Evolutionary conservation across 2,888 invertebrate genomes (phyloP).

Genomic region (Hirtodrosophila duncani): DNA sequence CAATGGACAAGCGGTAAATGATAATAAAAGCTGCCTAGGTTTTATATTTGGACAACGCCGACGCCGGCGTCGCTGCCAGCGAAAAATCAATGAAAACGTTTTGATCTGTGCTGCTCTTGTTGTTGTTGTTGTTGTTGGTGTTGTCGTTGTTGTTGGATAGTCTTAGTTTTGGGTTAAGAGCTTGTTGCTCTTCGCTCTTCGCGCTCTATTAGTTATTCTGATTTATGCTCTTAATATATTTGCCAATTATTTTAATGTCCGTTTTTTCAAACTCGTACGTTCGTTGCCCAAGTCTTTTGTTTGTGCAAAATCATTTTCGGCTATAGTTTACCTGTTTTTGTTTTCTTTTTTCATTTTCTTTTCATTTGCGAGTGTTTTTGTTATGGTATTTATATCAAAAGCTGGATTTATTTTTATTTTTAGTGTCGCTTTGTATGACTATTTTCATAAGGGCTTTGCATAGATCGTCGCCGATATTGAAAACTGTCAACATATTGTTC

Average conservation of each 20-base stretch:
- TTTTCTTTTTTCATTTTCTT: conserved; percentile 3
- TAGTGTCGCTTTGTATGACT: conserved; percentile 23
- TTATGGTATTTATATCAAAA: conserved; percentile 28
- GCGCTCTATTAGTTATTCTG: conserved; percentile 65
- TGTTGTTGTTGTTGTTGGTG: conserved; percentile 12
- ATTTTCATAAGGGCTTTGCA: conserved; percentile 6
- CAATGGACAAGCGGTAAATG: conserved; percentile 67
- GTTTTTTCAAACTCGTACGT: no score
- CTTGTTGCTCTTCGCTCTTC: conserved; percentile 47
- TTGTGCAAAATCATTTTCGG: conserved; percentile 37
- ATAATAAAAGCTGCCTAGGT: conserved; percentile 66
- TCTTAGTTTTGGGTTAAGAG: conserved; percentile 38
- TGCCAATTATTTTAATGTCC: conserved; percentile 69
- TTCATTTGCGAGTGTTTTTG: conserved; percentile 31
- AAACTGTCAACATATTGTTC: conserved; percentile 64
- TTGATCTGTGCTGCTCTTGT: conserved; percentile 38
- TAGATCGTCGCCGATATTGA: conserved; percentile 18
- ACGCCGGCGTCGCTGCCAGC: conserved; percentile 40
- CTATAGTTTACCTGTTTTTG: conserved; percentile 8
- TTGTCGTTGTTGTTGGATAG: background rate
- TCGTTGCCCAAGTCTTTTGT: conserved; percentile 58
- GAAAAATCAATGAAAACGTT: conserved; percentile 63
- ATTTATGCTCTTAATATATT: conserved; percentile 71
- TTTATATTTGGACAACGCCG: conserved; percentile 26
- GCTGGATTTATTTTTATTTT: conserved; percentile 46